Base-by-base conservation (phyloP, 2,888 invertebrate genomes). In the Eumerus sabulonum region DNA sequence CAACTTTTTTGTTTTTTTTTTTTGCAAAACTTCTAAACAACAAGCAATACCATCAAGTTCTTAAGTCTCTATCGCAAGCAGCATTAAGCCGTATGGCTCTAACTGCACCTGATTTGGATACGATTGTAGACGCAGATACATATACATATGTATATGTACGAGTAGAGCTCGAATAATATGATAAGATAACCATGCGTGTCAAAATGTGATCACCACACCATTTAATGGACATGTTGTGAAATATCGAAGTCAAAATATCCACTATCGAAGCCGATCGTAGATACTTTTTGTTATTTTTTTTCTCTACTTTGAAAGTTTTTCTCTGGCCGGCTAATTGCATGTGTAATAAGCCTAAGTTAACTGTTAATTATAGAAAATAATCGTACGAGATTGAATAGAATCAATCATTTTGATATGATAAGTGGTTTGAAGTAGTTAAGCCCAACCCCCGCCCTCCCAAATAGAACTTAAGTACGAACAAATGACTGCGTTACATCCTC, bases 341-440 rank as follows among this genome's bases (percentile, higher is more conserved):
- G 44, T 72, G 45, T 67, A 62, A 77, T 68, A 53, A 44, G 50
- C n/a, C 12, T 18, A 16, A 73, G 62, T 56, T 63, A 73, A 59
- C 44, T 54, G 42, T 35, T 63, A 54, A 50, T 74, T 74, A 63
- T 63, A 57, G 59, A 50, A 73, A 27, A 45, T 62, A 72, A 72
- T 66, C 59, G 38, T 11, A 27, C 2, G 11, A 74, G 18, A 73
- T 68, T 71, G 48, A 67, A 67, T 63, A 53, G 59, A 42, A 60
- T 70, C 59, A 74, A 73, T 73, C 57, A 79, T 63, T 79, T 45
- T 68, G 50, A 62, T 74, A 62, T 62, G 73, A 74, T 63, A 74
- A 74, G 74, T 68, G 74, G 50, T 68, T 45, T 68, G 59, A 64
- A 74, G 74, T 79, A 50, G 74, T 18, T 40, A 40, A 3, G 40